These are phyloP conservation scores for Aphodius sticticus DNA, from an alignment of 2,888 invertebrate species.

Conservation along the genomic window DNA sequence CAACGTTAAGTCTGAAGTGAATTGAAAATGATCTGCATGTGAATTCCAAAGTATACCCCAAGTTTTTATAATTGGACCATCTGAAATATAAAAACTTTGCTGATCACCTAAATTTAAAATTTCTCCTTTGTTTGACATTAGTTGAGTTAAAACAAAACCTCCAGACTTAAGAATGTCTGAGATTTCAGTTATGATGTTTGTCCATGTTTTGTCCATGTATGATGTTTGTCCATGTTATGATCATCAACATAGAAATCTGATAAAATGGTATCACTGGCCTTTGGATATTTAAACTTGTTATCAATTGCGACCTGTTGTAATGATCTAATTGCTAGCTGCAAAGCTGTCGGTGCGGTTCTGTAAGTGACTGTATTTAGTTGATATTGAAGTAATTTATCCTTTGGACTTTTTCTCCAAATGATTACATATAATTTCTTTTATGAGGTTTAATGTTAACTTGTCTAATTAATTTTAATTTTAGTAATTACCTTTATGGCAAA, in stretches of 20 bases:
- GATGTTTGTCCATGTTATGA: no score
- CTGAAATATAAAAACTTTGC: neutral
- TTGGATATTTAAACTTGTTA: neutral
- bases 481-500: constrained; percentile 8
- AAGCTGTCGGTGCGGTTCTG: neutral
- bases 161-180: neutral
- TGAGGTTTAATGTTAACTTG: neutral
- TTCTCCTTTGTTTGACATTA: neutral
- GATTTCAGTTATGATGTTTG: no score
- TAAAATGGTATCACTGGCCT: neutral
- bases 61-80: neutral
- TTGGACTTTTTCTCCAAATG: neutral
- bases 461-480: constrained; percentile 6
- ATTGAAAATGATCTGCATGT: neutral
- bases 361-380: neutral
- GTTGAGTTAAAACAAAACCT: neutral
- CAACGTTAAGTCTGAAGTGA: neutral
- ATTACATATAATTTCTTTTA: neutral
- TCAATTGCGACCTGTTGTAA: neutral
- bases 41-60: neutral
- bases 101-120: neutral
- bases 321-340: neutral
- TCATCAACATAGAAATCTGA: neutral
- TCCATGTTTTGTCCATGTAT: no score
- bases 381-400: neutral